Conservation (phyloP, 53 echinoderm and acorn worm species). For the Patiria pectinifera region DNA sequence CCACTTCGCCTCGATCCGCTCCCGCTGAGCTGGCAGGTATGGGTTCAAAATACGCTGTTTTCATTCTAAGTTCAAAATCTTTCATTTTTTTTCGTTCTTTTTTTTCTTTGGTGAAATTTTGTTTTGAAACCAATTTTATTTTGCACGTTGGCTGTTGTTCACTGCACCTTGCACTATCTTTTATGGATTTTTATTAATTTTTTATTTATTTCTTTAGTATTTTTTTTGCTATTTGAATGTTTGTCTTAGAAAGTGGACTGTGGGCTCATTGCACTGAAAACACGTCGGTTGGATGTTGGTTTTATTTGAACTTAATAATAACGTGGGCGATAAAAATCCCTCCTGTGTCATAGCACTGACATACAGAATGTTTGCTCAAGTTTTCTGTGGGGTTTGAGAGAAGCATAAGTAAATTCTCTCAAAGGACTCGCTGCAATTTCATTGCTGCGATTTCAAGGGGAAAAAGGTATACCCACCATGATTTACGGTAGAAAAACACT, state of each 20-base stretch:
- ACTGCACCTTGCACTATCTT: background rate
- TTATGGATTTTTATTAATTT: background rate
- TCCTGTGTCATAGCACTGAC: too few relatives aligned
- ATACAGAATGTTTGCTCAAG: too few relatives aligned
- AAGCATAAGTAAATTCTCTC: too few relatives aligned
- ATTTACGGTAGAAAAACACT: background rate
- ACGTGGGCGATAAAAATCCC: too few relatives aligned
- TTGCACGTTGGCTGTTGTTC: slow-evolving; percentile 3
- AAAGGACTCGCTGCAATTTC: too few relatives aligned
- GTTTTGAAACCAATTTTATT: background rate
- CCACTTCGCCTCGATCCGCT: slow-evolving; percentile 68
- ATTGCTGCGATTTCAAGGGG: too few relatives aligned
- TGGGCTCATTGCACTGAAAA: background rate
- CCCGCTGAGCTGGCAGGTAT: slow-evolving; percentile 74
- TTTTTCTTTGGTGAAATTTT: background rate
- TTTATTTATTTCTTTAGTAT: background rate
- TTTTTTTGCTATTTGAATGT: slow-evolving; percentile 18
- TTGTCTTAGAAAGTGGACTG: background rate
- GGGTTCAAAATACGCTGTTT: slow-evolving; percentile 42
- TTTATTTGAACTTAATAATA: background rate
- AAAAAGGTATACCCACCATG: background rate
- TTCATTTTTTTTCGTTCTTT: background rate
- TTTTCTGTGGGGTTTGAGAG: too few relatives aligned
- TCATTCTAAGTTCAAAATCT: slow-evolving; percentile 1
- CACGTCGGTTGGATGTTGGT: background rate